Percentiles rank a stretch among this genome's conserved stretches.
These are phyloP conservation scores for Coronaproctus castanopsis DNA, from an alignment of 2,888 invertebrate genomes.

Conservation along the genomic window DNA sequence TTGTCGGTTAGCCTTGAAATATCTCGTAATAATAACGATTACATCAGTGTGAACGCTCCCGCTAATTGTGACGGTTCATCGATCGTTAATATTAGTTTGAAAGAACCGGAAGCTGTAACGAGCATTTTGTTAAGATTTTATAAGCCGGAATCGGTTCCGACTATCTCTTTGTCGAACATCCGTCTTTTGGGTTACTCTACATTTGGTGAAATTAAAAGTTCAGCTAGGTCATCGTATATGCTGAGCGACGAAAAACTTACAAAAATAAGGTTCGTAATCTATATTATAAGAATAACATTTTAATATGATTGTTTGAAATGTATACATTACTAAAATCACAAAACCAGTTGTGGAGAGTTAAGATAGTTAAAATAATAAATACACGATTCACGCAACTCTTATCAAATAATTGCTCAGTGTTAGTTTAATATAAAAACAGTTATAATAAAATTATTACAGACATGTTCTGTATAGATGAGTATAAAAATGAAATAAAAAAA, in stretches of 20 bases:
- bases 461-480: too few species aligned
- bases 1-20: slow-evolving; percentile 74
- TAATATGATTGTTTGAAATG: too few species aligned
- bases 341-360: too few species aligned
- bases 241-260: neutral
- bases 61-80: slow-evolving; percentile 71
- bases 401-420: too few species aligned
- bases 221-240: neutral
- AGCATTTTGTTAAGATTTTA: slow-evolving; percentile 57
- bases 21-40: slow-evolving; percentile 52
- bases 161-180: slow-evolving; percentile 73
- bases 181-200: slow-evolving; percentile 46
- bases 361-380: too few species aligned
- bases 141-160: slow-evolving; percentile 72
- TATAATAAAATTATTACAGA: too few species aligned
- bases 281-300: neutral
- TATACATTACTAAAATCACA: too few species aligned
- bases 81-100: slow-evolving; percentile 60
- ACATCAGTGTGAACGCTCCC: slow-evolving; percentile 67
- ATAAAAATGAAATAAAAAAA: too few species aligned
- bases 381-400: too few species aligned
- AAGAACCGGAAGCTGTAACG: slow-evolving; percentile 66
- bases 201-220: slow-evolving; percentile 8
- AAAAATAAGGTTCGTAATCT: neutral
- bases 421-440: too few species aligned